Conservation (phyloP, 1,140 invertebrate species). For the Neoseiulus cucumeris region DNA sequence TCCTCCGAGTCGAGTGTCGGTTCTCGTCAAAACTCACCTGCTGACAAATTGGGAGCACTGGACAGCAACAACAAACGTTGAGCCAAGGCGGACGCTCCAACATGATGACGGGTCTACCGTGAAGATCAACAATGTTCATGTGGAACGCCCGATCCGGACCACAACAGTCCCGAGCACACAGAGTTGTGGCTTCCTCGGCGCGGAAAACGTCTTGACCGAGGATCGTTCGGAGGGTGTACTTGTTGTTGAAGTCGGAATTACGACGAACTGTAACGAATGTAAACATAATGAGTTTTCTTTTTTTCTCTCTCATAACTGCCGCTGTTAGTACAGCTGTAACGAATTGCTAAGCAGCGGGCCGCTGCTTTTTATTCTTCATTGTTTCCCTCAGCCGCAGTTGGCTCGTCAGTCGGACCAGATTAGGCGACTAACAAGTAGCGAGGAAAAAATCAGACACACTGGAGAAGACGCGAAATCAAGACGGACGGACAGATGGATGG, state of each 20-base stretch:
- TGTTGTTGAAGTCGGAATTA: constrained; percentile 9
- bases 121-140: constrained; percentile 9
- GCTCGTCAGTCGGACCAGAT: neutral
- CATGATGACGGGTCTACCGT: neutral
- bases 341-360: neutral
- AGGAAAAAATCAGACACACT: neutral
- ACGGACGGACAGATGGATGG: neutral
- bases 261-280: neutral
- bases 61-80: constrained; percentile 7
- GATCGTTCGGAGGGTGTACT: constrained; percentile 3
- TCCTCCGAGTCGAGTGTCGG: too few species aligned
- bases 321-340: neutral
- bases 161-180: neutral
- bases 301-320: too few species aligned
- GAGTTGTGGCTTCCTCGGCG: neutral
- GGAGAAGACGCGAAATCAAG: neutral
- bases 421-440: neutral
- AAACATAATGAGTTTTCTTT: neutral
- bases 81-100: neutral
- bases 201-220: constrained; percentile 5
- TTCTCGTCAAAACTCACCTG: neutral
- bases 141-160: constrained; percentile 3
- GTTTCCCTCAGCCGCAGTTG: neutral
- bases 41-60: neutral
- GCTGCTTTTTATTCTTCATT: neutral